phyloP scores from a whole-genome alignment of 2,888 invertebrate genomes.

The Tachina fera region DNA sequence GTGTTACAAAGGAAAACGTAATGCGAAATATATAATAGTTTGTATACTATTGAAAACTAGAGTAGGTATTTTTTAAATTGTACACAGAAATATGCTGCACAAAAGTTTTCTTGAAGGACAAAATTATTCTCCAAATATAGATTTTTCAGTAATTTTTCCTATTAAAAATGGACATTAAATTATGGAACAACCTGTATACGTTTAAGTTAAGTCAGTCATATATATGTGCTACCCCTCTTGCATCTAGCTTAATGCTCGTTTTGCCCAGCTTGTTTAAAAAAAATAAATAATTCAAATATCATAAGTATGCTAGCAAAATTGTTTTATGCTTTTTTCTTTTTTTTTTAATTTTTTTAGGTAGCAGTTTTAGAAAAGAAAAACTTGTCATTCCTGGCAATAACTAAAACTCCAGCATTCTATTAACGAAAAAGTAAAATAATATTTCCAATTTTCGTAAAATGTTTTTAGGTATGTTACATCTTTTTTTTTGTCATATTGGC shows the following conservation, averaged over 20 bases:
- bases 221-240: too few species aligned
- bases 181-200: too few species aligned
- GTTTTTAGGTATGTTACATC: neutral
- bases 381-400: slow-evolving; percentile 25
- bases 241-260: too few species aligned
- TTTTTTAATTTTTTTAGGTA: slow-evolving; percentile 34
- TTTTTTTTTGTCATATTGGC: slow-evolving; percentile 2
- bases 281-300: neutral
- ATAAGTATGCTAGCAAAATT: neutral
- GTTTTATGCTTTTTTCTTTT: neutral
- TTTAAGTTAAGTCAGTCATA: too few species aligned
- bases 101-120: too few species aligned
- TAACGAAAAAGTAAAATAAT: neutral
- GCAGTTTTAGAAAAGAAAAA: slow-evolving; percentile 20
- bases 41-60: too few species aligned
- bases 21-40: neutral
- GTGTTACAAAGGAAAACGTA: neutral
- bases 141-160: too few species aligned
- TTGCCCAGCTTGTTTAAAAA: too few species aligned
- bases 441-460: slow-evolving; percentile 1
- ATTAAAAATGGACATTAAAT: too few species aligned
- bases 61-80: too few species aligned
- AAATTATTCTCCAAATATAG: too few species aligned
- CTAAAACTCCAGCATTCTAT: slow-evolving; percentile 9
- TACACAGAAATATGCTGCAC: too few species aligned